Evolutionary conservation across 2,797 vertebrate genomes (phyloP).

Genomic region (Enteromius argenteus): DNA sequence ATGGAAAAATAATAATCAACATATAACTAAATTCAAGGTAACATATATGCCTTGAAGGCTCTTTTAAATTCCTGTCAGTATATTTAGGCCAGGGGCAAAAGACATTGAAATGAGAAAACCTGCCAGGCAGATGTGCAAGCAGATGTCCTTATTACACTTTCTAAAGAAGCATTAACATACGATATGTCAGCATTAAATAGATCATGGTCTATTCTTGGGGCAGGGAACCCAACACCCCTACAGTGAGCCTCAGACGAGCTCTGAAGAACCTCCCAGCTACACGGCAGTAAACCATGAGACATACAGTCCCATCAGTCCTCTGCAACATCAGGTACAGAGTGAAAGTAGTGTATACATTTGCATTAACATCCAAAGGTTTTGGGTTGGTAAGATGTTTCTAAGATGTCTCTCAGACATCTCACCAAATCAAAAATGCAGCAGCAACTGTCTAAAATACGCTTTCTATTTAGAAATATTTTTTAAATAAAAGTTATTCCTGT

Average conservation of each 20-base stretch:
- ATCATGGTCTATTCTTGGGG: slow-evolving; percentile 15
- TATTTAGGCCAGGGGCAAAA: slow-evolving; percentile 44
- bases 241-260: slow-evolving; percentile 36
- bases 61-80: slow-evolving; percentile 7
- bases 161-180: slow-evolving; percentile 29
- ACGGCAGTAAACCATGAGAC: slow-evolving; percentile 80
- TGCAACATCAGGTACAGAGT: slow-evolving; percentile 85
- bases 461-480: neutral
- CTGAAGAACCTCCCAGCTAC: slow-evolving; percentile 75
- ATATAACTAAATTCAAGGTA: neutral
- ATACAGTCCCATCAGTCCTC: slow-evolving; percentile 80
- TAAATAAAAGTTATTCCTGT: neutral
- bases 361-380: neutral
- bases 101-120: slow-evolving; percentile 24
- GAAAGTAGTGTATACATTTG: neutral
- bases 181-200: slow-evolving; percentile 3
- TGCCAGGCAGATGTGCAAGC: slow-evolving; percentile 55
- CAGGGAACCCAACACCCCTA: slow-evolving; percentile 51
- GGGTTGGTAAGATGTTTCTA: neutral
- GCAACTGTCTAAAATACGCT: neutral
- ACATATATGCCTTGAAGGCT: neutral
- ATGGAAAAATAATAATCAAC: neutral
- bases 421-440: neutral
- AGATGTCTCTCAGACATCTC: neutral
- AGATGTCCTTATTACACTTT: slow-evolving; percentile 47